Base-by-base conservation (phyloP, 2,888 invertebrate species). In the Microplitis deprimator region DNA sequence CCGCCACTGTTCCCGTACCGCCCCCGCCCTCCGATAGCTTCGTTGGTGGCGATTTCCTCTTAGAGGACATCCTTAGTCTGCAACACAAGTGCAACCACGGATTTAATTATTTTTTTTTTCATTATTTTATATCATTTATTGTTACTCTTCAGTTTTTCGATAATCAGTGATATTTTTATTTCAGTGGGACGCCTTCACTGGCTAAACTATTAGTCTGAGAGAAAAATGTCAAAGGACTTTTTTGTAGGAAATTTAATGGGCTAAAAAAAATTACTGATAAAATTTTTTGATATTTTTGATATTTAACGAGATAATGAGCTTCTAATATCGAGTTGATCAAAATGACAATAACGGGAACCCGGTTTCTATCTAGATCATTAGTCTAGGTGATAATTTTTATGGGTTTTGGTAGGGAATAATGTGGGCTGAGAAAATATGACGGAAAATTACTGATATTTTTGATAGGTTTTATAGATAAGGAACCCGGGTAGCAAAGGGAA, bases 1-100 rank as follows among this genome's bases (percentile, higher is more conserved):
- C 86, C 83, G 84, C 86, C 84, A 87, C 84, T 83, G 86, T 83
- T 79, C 87, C 87, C 83, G 83, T 84, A 82, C 88, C 89, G 82
- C 89, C 91, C 92, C 91, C 92, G 92, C 95, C 94, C 93, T 96
- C 96, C 90, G 93, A 93, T 91, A 97, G 93, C 93, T 97, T 97
- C 87, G 96, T 96, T 90, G 97, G 97, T 91, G 97, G 96, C 91
- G 97, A 97, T 92, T 97, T 97, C 92, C 97, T 94, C 94, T 97
- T 97, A 92, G 97, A 97, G 94, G 97, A 97, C 97, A 97, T 97
- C 92, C 94, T 96, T 88, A 89, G 84, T 94, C 95, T 95, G 94
- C 82, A 93, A 93, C 91, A 92, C 91, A 90, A 87, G 83, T 73
- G 81, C 78, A 83, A 82, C 76, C 76, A 79, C 71, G 78, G 74